A percentile compares a stretch with the other conserved stretches of the same genome.
phyloP scores from a whole-genome alignment of 1,140 invertebrate species.

The Acarapis woodi region DNA sequence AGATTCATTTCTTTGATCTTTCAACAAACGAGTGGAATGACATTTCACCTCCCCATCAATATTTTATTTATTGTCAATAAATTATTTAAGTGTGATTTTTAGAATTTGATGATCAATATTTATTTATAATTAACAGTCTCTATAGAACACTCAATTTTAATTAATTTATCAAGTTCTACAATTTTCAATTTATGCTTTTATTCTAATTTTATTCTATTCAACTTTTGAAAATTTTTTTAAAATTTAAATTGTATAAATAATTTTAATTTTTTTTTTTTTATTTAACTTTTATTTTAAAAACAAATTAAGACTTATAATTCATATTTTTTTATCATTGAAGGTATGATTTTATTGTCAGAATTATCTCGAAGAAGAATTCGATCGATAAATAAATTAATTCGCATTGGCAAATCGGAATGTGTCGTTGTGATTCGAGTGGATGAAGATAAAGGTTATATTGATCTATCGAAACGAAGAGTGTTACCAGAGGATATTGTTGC shows the following conservation, averaged over 20 bases:
- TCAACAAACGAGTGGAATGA: too few species aligned
- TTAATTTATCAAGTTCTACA: too few species aligned
- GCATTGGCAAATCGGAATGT: slow-evolving; percentile 91
- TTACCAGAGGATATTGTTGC: slow-evolving; percentile 90
- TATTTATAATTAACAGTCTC: too few species aligned
- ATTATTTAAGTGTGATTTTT: too few species aligned
- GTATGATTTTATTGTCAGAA: slow-evolving; percentile 43
- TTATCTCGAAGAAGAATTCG: slow-evolving; percentile 88
- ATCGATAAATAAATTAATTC: slow-evolving; percentile 96
- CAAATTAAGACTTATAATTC: background rate
- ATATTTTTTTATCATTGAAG: slow-evolving; percentile 7
- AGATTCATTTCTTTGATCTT: too few species aligned
- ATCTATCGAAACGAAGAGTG: slow-evolving; percentile 92
- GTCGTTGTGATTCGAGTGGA: slow-evolving; percentile 98
- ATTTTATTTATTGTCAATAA: too few species aligned
- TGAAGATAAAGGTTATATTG: slow-evolving; percentile 98
- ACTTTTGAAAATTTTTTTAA: background rate
- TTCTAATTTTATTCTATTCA: too few species aligned
- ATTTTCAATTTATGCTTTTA: too few species aligned
- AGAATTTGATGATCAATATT: too few species aligned
- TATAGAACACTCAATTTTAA: too few species aligned
- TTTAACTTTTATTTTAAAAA: slow-evolving; percentile 2
- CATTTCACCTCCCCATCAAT: too few species aligned
- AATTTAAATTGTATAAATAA: background rate
- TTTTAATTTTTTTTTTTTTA: too few species aligned